Conservation (phyloP, 2,113 vertebrate genomes). For the Bostrychus sinensis region DNA sequence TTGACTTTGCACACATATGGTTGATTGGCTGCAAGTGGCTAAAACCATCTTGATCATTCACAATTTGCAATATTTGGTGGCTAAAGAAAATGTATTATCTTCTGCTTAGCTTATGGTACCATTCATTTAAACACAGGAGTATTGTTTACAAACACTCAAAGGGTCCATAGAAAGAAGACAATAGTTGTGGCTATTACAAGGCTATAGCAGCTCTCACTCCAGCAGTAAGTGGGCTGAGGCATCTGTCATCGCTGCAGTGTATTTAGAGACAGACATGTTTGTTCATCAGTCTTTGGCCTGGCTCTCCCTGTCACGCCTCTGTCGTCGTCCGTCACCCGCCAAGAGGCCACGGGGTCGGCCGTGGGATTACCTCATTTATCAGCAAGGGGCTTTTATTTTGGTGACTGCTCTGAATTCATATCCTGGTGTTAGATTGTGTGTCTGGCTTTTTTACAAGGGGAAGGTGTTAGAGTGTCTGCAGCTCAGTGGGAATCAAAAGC, state of each 20-base stretch:
- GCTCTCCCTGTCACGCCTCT: conserved; percentile 58
- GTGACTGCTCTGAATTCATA: neutral
- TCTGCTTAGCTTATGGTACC: too few relatives aligned
- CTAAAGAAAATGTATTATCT: too few relatives aligned
- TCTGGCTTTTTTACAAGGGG: conserved; percentile 5
- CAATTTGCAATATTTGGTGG: too few relatives aligned
- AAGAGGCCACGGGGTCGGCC: conserved; percentile 47
- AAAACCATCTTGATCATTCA: too few relatives aligned
- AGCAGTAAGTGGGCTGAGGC: conserved; percentile 36
- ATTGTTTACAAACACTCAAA: too few relatives aligned
- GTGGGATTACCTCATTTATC: neutral
- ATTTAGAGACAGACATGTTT: conserved; percentile 45
- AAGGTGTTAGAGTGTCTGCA: neutral
- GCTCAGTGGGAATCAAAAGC: conserved; percentile 10
- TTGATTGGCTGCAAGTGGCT: too few relatives aligned
- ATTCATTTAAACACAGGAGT: too few relatives aligned
- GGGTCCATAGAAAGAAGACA: too few relatives aligned
- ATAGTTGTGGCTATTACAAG: conserved; percentile 28
- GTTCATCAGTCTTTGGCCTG: too few relatives aligned
- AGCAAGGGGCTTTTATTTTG: neutral
- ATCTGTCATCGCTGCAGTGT: conserved; percentile 43
- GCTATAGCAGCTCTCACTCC: conserved; percentile 12
- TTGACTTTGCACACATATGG: too few relatives aligned
- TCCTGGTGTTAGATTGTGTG: neutral
- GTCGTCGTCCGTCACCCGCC: conserved; percentile 67